Base-by-base conservation (phyloP, 2,113 vertebrate genomes). In the Phoxinus phoxinus region DNA sequence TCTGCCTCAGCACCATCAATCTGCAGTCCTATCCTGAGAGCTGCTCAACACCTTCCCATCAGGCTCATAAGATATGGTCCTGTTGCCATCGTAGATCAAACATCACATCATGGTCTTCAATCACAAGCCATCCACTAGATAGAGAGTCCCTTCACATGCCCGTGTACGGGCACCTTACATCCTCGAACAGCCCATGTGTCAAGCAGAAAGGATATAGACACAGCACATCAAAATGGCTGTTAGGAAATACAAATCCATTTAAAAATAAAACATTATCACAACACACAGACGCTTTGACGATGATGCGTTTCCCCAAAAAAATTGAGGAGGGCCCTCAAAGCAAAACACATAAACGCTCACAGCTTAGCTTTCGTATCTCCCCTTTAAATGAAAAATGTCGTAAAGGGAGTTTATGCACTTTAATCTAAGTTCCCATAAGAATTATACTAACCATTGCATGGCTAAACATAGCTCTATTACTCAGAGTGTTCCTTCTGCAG, bases 351-450 rank as follows among this genome's bases (percentile, higher is more conserved):
- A 32, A 35, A 44, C 0, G 25, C 76, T 32, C 41, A 46, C 6
- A 71, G 58, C 51, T 76, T 74, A 67, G 51, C 23, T 81, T 80
- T 10, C 7, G 11, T 74, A 63, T 88, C 71, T 67, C 17, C 77
- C n/a, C 1, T 65, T 10, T 67, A 71, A 73, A 77, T 56, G 41
- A 74, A 63, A 19, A 65, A 71, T 89, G 87, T 84, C 84, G 0
- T 23, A 4, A 41, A 86, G 89, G 88, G 87, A 87, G 73, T 56
- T 81, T 85, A 74, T 87, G 90, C 88, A 89, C 88, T 90, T 92
- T 90, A 86, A 90, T 89, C 88, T 86, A 79, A 81, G 71, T 86
- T 91, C 90, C 90, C 87, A 81, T 74, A 86, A 89, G 86, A 91
- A 90, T 90, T 78, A 80, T 53, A 89, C 83, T 90, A 90, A 89